A percentile compares a stretch with the other conserved stretches of the same genome.
Evolutionary conservation across 2,797 vertebrate genomes (phyloP).

Genomic region (Strix occidentalis): DNA sequence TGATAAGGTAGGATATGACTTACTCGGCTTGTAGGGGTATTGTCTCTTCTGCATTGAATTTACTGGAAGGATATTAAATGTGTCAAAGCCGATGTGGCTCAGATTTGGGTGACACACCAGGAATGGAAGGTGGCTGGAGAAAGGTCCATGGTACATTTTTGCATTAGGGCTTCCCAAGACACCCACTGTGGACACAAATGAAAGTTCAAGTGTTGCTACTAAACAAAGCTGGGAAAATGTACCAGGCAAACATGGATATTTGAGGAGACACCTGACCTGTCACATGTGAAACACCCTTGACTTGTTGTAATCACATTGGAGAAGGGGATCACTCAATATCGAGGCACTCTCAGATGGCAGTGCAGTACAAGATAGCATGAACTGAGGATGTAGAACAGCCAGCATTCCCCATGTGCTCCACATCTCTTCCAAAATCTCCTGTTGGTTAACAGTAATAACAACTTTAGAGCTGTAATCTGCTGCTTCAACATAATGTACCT

Average conservation of each 20-base stretch:
- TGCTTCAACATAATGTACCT: neutral
- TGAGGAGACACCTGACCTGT: neutral
- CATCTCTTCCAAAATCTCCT: neutral
- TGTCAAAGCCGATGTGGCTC: neutral
- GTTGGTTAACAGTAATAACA: neutral
- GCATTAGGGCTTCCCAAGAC: neutral
- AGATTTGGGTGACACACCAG: neutral
- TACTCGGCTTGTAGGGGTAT: neutral
- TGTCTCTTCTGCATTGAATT: neutral
- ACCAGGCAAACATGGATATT: neutral
- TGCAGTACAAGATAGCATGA: neutral
- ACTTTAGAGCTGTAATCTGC: neutral
- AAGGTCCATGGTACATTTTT: neutral
- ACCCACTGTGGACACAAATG: neutral
- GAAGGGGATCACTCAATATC: neutral
- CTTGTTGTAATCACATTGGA: neutral
- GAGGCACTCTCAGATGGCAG: neutral
- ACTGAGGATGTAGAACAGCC: fast-evolving
- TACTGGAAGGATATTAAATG: neutral
- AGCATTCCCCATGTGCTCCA: neutral
- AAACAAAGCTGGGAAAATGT: neutral
- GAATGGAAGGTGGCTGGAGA: neutral
- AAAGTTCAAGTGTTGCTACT: neutral
- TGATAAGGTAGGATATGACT: neutral
- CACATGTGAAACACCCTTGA: neutral